Evolutionary conservation across 2,797 vertebrate species (phyloP).

Genomic region (Diglossa cyanea): DNA sequence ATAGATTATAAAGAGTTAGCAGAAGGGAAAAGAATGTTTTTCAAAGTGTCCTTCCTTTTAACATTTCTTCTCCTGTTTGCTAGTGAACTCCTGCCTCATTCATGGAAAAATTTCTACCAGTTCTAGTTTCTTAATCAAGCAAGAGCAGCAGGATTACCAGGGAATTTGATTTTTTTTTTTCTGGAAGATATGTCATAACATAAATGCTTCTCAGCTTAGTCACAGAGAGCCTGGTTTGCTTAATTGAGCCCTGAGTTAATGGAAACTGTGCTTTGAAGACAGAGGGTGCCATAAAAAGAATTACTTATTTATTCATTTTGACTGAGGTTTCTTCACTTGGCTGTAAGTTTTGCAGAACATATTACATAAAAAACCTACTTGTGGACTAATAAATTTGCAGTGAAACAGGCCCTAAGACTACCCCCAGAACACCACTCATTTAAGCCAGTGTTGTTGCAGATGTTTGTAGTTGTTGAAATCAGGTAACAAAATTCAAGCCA

Average conservation of each 20-base stretch:
- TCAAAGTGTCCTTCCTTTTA: neutral
- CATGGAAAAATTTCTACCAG: neutral
- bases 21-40: neutral
- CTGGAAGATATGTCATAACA: neutral
- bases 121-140: neutral
- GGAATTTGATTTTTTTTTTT: neutral
- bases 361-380: neutral
- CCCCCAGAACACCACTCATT: neutral
- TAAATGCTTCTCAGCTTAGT: neutral
- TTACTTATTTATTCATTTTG: neutral
- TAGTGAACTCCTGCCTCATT: neutral
- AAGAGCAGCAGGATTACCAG: neutral
- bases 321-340: neutral
- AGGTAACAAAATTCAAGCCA: neutral
- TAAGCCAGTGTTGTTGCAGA: neutral
- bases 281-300: neutral
- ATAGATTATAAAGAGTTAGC: neutral
- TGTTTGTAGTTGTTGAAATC: neutral
- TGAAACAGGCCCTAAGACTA: neutral
- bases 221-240: neutral
- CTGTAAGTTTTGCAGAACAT: neutral
- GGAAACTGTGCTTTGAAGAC: neutral
- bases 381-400: neutral
- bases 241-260: neutral
- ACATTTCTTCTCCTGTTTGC: neutral